Evolutionary conservation across 2,888 invertebrate species (phyloP), one percentile per base, ranked within the genome.

Genomic region (Fragum whitleyi): DNA sequence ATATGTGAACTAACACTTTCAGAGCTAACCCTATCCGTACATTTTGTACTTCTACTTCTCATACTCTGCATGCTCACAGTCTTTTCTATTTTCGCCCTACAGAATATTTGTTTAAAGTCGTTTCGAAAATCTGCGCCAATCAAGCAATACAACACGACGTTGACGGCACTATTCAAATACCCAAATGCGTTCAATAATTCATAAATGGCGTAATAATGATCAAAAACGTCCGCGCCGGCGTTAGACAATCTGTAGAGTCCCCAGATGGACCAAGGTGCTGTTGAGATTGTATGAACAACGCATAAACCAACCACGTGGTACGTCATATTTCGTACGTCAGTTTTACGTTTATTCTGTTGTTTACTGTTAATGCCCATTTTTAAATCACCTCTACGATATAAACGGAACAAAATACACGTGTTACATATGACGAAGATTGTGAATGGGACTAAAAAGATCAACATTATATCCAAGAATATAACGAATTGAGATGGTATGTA

Each of bases 131-230:
- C 29, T 29, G 11, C 47, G 16, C 72, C 72, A 2, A 73, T 61
- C 21, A 62, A 9, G 26, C 72, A 73, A 29, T 73, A 73, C 28
- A 73, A 42, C 3, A 73, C 47, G 11, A 73, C 72, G 21, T 73
- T 73, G 5, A 39, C 47, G 23, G 59, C 72, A 47, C 72, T 73
- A 28, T 73, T 73, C 11, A 73, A 47, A 32, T 62, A 61, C 1
- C 29, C 61, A 16, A 61, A 61, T 2, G 61, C 61, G 32, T 61
- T 61, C 19, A 32, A 32, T 32, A 61, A 29, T 14, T 61, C 36
- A n/a, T 61, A 61, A 32, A 61, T 16, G 14, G 61, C 61, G n/a
- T n/a, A 32, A 32, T 61, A 61, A 32, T 61, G 61, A n/a, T 61
- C 36, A 16, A 32, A n/a, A 3, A 61, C 61, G 61, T 61, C 32